Evolutionary conservation across 2,797 vertebrate species (phyloP).

Genomic region (Liasis olivaceus): DNA sequence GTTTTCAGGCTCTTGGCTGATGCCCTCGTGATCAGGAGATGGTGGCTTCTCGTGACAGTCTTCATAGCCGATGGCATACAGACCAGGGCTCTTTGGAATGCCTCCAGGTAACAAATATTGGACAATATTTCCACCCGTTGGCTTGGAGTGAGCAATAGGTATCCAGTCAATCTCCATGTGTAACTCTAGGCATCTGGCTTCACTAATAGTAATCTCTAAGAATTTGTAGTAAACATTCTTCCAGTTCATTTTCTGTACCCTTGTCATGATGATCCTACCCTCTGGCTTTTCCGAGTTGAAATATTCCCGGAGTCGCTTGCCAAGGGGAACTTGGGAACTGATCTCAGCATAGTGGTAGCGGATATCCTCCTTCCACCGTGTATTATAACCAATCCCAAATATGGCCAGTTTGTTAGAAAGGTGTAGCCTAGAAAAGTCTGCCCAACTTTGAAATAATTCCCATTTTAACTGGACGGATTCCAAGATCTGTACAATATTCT

Average conservation of each 20-base stretch:
- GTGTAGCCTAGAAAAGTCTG: conserved; percentile 94
- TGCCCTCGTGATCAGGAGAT: conserved; percentile 60
- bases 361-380: conserved; percentile 95
- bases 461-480: conserved; percentile 95
- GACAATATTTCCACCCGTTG: conserved; percentile 81
- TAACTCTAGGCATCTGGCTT: conserved; percentile 93
- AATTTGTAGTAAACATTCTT: conserved; percentile 98
- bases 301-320: conserved; percentile 94
- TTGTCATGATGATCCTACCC: conserved; percentile 91
- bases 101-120: conserved; percentile 94
- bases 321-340: conserved; percentile 95
- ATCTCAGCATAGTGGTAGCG: conserved; percentile 97
- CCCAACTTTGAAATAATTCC: conserved; percentile 98
- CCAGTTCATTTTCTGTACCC: conserved; percentile 99
- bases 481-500: conserved; percentile 92
- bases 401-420: conserved; percentile 98
- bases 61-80: conserved; percentile 92
- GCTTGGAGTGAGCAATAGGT: conserved; percentile 87
- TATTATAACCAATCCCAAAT: conserved; percentile 96
- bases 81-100: conserved; percentile 92
- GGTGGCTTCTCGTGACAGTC: conserved; percentile 73
- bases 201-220: conserved; percentile 96
- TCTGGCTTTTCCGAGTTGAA: conserved; percentile 97
- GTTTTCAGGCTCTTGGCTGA: conserved; percentile 51
- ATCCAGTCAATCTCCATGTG: conserved; percentile 99